Evolutionary conservation across 92 coral and sea anemone genomes (phyloP), one percentile per base, ranked within the genome.

Genomic region (Palythoa heliodiscus): DNA sequence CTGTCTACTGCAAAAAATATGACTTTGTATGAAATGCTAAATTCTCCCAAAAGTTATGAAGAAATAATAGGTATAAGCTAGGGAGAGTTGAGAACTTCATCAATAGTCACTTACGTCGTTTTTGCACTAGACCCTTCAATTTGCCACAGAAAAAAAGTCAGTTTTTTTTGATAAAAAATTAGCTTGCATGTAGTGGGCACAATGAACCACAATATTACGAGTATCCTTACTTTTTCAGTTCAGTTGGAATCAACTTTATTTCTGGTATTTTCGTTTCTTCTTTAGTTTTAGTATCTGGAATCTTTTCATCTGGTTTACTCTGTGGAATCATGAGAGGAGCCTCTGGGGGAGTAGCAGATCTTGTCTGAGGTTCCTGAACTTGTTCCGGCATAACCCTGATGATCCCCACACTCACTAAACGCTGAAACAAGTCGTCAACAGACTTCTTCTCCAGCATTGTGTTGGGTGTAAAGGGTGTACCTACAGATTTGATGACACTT

Each of bases 371-470:
- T 22, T 86, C 91, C 16, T 52, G 55, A 37, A 76, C 86, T 66
- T 89, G 89, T 85, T 96, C 95, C 63, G 95, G 94, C 38, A 92
- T 88, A 61, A 92, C 98, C 82, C 93, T 94, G 25, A 96, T 96
- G 48, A 96, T 91, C 20, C 99, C 98, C 15, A 85, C 91, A 53
- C 88, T 91, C 83, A 94, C 90, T 48, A 96, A 82, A 70, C 90
- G 92, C 40, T 87, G 89, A 83, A 96, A 96, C 64, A 96, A 88
- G 73, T 96, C 99, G 70, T 96, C 98, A 3, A 96, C 99, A 1
- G 95, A 86, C 66, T 86, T 90, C 86, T 96, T 96, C 71, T 96
- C 97, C 92, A 96, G 90, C 88, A 92, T 87, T 66, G 94, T 90
- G 92, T 92, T 92, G 29, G 98, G 94, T 35, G 98, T 95, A 74